phyloP scores from a whole-genome alignment of 1,140 invertebrate genomes.

The Calliopsis andreniformis region DNA sequence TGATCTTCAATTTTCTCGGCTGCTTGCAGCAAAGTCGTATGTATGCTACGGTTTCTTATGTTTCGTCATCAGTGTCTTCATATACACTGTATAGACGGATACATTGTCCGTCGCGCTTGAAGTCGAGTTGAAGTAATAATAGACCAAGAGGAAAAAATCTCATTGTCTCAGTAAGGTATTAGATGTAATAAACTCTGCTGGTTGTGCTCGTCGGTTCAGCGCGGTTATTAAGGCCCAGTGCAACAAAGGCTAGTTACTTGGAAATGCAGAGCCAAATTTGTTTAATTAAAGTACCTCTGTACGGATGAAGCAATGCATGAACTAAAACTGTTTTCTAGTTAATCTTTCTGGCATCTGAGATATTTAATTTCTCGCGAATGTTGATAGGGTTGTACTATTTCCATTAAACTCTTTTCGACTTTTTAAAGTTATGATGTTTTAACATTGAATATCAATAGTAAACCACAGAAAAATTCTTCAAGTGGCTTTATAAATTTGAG shows the following conservation, averaged over 20 bases:
- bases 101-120: conserved; percentile 6
- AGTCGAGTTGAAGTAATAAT: conserved; percentile 4
- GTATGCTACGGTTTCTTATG: background rate
- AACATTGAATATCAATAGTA: too few species aligned
- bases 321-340: too few species aligned
- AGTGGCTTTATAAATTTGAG: too few species aligned
- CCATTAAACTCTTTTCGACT: too few species aligned
- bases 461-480: too few species aligned
- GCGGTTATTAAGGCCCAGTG: conserved; percentile 24
- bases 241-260: conserved; percentile 19
- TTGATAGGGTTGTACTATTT: too few species aligned
- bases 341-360: too few species aligned
- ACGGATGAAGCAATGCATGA: background rate
- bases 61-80: background rate
- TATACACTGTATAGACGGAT: background rate
- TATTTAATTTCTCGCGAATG: too few species aligned
- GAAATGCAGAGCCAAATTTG: conserved; percentile 42
- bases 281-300: conserved; percentile 54
- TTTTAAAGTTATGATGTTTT: too few species aligned
- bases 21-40: too few species aligned
- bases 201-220: conserved; percentile 1
- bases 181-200: conserved; percentile 37
- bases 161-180: conserved; percentile 33
- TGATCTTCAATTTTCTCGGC: too few species aligned
- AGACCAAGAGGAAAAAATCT: conserved; percentile 4